Conservation (phyloP, 2,113 vertebrate genomes). For the Heloderma charlesbogerti region DNA sequence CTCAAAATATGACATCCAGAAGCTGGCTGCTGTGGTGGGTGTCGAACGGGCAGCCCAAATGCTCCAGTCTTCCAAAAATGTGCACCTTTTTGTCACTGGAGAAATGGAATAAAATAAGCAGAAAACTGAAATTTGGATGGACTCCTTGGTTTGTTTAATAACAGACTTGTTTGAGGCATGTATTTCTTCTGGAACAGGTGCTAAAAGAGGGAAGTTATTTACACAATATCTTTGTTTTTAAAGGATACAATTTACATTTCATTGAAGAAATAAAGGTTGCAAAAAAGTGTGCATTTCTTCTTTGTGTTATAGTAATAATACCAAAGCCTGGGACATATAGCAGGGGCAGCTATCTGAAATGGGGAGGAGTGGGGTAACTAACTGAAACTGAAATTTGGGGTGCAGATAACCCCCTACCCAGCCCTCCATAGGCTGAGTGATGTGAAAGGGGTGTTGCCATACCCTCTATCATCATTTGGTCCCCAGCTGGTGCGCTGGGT, state of each 20-base stretch:
- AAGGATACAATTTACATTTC: background rate
- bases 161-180: background rate
- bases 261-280: fast-evolving
- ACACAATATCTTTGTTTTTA: slow-evolving; percentile 17
- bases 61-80: slow-evolving; percentile 89
- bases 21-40: slow-evolving; percentile 87
- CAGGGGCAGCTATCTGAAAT: no score
- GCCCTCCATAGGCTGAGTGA: no score
- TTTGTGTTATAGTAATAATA: background rate
- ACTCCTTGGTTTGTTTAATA: slow-evolving; percentile 11
- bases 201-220: background rate
- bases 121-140: background rate
- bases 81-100: slow-evolving; percentile 95
- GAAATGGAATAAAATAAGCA: slow-evolving; percentile 73
- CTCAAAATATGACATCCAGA: slow-evolving; percentile 91
- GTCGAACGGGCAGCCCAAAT: slow-evolving; percentile 92
- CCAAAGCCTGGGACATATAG: background rate
- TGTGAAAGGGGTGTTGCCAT: no score
- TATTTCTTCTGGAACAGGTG: slow-evolving; percentile 33
- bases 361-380: no score
- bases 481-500: no score
- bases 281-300: background rate
- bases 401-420: no score
- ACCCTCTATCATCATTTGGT: no score
- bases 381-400: background rate